A percentile compares a stretch with the other conserved stretches of the same genome.
phyloP scores from a whole-genome alignment of 1,140 invertebrate genomes.

The Adoxophyes honmai region DNA sequence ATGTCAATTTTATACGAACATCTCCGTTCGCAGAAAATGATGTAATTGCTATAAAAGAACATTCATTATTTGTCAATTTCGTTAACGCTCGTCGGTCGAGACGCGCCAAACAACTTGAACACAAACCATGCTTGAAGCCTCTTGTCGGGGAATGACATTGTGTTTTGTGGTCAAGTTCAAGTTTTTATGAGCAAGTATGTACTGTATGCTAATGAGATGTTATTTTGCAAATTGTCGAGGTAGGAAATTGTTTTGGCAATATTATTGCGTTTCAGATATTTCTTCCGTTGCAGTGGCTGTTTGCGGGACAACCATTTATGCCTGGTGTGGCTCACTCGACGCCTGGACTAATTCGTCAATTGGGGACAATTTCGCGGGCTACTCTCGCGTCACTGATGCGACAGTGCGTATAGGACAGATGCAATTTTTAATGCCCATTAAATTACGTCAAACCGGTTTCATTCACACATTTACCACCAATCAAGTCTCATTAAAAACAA shows the following conservation, averaged over 20 bases:
- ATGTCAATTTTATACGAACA: constrained; percentile 14
- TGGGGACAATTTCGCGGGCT: constrained; percentile 61
- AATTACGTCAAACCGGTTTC: constrained; percentile 28
- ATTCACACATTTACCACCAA: constrained; percentile 35
- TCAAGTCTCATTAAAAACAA: constrained; percentile 13
- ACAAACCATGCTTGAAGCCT: constrained; percentile 32
- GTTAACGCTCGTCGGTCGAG: constrained; percentile 39
- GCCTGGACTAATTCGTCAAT: constrained; percentile 54
- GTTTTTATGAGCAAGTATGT: constrained; percentile 23
- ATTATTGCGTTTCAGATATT: neutral
- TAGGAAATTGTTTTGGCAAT: neutral
- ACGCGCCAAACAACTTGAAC: constrained; percentile 28
- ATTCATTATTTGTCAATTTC: constrained; percentile 49
- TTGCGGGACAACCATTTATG: constrained; percentile 15
- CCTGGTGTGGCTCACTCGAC: constrained; percentile 31
- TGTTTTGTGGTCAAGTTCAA: constrained; percentile 69
- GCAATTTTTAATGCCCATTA: constrained; percentile 65
- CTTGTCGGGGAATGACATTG: constrained; percentile 42
- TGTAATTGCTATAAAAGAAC: constrained; percentile 48
- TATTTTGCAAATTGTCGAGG: constrained; percentile 1
- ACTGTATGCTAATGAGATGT: constrained; percentile 12
- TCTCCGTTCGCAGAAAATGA: constrained; percentile 40
- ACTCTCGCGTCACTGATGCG: constrained; percentile 29
- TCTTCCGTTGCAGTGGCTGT: neutral
- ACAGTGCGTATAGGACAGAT: constrained; percentile 47